Evolutionary conservation across 2,113 vertebrate genomes (phyloP).

Genomic region (Podocnemis expansa): DNA sequence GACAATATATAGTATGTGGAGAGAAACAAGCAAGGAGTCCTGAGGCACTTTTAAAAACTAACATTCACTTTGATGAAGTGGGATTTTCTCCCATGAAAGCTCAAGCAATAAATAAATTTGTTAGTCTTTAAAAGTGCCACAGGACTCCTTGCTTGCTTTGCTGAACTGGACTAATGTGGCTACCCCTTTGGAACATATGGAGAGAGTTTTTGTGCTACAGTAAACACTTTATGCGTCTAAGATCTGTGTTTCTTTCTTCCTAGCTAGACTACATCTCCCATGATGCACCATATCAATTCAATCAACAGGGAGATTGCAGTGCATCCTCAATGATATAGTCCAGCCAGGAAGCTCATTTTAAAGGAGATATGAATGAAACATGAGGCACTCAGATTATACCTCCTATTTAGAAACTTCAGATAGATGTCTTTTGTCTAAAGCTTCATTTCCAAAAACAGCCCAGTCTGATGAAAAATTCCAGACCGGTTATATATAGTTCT

Average conservation of each 20-base stretch:
- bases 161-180: no score
- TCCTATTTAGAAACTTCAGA: background rate
- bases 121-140: no score
- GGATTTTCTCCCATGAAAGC: no score
- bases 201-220: background rate
- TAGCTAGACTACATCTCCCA: background rate
- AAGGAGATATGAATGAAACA: background rate
- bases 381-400: background rate
- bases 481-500: background rate
- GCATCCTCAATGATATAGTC: background rate
- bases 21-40: no score
- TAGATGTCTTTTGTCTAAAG: background rate
- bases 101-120: no score
- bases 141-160: no score
- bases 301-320: background rate
- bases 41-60: no score
- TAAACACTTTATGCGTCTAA: background rate
- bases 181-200: no score
- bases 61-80: no score
- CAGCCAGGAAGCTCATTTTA: background rate
- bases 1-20: background rate
- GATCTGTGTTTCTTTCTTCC: background rate
- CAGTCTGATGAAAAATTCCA: background rate
- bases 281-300: background rate
- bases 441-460: background rate